Evolutionary conservation across 2,797 vertebrate species (phyloP).

Genomic region (Rhodeus uyekii): DNA sequence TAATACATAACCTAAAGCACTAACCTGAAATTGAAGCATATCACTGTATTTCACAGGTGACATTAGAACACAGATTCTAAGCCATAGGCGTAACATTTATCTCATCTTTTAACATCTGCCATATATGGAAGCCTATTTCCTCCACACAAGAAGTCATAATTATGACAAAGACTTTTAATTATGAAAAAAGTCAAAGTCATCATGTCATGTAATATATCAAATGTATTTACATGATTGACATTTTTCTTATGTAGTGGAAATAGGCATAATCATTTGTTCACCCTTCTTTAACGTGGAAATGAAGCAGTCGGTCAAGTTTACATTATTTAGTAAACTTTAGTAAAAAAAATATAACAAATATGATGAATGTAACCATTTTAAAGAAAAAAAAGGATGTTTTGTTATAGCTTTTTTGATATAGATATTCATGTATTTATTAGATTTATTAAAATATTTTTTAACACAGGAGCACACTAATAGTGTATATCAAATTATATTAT

Average conservation of each 20-base stretch:
- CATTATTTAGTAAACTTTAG: too few relatives aligned
- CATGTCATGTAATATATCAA: too few relatives aligned
- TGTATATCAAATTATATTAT: too few relatives aligned
- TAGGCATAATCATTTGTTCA: not conserved
- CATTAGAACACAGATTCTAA: not conserved
- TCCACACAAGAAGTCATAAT: not conserved
- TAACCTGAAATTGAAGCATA: constrained; percentile 7
- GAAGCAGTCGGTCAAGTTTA: too few relatives aligned
- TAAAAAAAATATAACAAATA: too few relatives aligned
- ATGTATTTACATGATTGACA: not conserved
- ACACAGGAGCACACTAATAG: too few relatives aligned
- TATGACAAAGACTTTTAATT: not conserved
- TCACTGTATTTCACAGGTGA: not conserved
- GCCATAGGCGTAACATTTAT: not conserved
- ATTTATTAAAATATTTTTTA: too few relatives aligned
- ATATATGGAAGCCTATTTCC: not conserved
- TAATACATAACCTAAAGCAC: not conserved
- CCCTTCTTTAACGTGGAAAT: not conserved
- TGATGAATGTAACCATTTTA: too few relatives aligned
- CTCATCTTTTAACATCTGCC: not conserved
- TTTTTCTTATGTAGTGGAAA: not conserved
- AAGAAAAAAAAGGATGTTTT: too few relatives aligned
- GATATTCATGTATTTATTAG: too few relatives aligned
- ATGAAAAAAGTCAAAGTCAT: not conserved
- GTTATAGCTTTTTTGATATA: too few relatives aligned